These are phyloP conservation scores for Netelia fuscicornis DNA, from an alignment of 2,888 invertebrate species.

Conservation along the genomic window DNA sequence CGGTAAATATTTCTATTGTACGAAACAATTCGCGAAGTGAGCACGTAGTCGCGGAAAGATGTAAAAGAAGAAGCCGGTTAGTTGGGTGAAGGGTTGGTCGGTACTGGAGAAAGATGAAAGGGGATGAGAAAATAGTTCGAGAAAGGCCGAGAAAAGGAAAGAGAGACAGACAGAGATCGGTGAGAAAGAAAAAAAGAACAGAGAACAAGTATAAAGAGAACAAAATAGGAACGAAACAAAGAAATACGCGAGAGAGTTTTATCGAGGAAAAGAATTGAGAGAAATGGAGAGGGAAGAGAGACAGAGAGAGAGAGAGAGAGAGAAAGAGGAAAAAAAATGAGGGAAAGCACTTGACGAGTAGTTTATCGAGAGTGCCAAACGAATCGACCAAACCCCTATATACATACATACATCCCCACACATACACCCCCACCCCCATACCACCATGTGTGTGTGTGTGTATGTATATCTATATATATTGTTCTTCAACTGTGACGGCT, in stretches of 20 bases:
- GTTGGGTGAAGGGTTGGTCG: background rate
- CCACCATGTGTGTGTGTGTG: no score
- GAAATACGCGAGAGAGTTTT: constrained; percentile 45
- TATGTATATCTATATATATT: constrained; percentile 25
- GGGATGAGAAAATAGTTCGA: background rate
- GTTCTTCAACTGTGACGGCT: constrained; percentile 10
- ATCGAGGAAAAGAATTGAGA: constrained; percentile 40
- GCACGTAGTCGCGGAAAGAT: background rate
- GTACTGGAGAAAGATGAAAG: background rate
- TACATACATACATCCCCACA: background rate
- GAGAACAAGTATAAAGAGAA: background rate
- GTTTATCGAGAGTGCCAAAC: constrained; percentile 54
- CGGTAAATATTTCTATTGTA: constrained; percentile 61
- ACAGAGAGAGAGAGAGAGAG: background rate
- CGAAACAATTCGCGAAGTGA: constrained; percentile 8
- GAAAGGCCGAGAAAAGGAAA: no score
- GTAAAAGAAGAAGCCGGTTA: no score
- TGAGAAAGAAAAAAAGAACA: constrained; percentile 9
- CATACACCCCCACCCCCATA: background rate
- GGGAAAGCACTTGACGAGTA: constrained; percentile 57
- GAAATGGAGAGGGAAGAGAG: constrained; percentile 2
- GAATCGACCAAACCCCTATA: constrained; percentile 49
- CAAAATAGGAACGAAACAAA: constrained; percentile 29
- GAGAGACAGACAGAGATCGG: background rate
- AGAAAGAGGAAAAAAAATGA: background rate